phyloP scores from a whole-genome alignment of 2,113 vertebrate genomes.

The Suncus etruscus region DNA sequence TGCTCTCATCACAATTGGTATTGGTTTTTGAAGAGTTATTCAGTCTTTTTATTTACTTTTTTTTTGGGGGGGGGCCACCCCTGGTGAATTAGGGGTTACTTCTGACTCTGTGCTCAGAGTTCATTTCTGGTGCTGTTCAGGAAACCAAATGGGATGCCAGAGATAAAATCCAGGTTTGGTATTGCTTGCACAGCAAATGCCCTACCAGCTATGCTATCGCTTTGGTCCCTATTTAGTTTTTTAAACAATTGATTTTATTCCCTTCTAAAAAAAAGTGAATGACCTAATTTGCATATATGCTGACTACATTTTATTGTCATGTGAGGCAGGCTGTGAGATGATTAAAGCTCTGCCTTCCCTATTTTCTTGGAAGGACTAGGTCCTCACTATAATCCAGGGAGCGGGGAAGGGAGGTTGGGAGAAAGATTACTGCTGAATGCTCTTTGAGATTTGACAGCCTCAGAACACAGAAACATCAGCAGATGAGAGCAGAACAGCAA shows the following conservation, averaged over 20 bases:
- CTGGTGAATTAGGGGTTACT: too few species aligned
- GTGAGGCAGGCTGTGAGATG: constrained; percentile 2
- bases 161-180: too few species aligned
- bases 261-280: not conserved
- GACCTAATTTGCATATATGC: not conserved
- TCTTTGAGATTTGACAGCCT: constrained; percentile 9
- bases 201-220: too few species aligned
- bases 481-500: not conserved
- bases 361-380: not conserved
- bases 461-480: not conserved
- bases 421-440: not conserved
- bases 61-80: too few species aligned
- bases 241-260: constrained; percentile 41
- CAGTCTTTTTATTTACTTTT: not conserved
- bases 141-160: too few species aligned
- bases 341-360: not conserved
- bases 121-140: too few species aligned
- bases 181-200: too few species aligned
- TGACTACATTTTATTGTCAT: not conserved
- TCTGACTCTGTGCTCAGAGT: too few species aligned
- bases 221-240: not conserved
- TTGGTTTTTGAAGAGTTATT: not conserved
- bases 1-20: not conserved
- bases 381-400: not conserved
- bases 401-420: too few species aligned